Evolutionary conservation across 2,797 vertebrate genomes (phyloP), one percentile per base, ranked within the genome.

Genomic region (Gobio occitaniae): DNA sequence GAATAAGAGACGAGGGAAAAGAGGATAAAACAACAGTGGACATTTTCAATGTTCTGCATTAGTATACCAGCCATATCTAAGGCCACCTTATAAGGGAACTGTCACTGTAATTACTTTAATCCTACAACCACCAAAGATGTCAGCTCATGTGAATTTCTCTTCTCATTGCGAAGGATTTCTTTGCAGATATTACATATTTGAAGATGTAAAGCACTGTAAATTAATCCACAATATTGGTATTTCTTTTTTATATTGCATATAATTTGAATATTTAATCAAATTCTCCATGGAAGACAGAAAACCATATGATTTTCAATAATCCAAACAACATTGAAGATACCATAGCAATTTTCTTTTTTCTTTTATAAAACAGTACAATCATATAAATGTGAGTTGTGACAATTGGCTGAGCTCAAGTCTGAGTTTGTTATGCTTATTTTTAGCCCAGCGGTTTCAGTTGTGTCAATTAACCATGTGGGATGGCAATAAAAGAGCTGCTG

Each of bases 381-480:
- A 56, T 15, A 66, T 12, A 0, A 0, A 11, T 13, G 9, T 41
- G 82, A 54, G 48, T 25, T 25, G 9, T 68, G 61, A 65, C 21
- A 68, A 77, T 12, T n/a, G 48, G 17, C 25, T 78, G 32, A 54
- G 19, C 38, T 81, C 78, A 19, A 56, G 70, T 85, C 11, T 69
- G 76, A 56, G 44, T 38, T 68, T 66, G 54, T 69, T 52, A 41
- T 13, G 15, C 17, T 32, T 70, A 69, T 76, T 75, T 76, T 59
- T 80, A 76, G 68, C 66, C 13, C 32, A 32, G 21, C 19, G 19
- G 38, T 77, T 84, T 84, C 82, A 48, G 44, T 54, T 76, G 48
- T 56, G 75, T 75, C 84, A 87, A 87, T 85, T 85, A 87, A 78
- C 56, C 25, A 6, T 32, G 19, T 80, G 78, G 5, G 15, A 11